Evolutionary conservation across 30 jellyfish, hydroid and myxozoan species (phyloP).

Genomic region (Mastigias papua): DNA sequence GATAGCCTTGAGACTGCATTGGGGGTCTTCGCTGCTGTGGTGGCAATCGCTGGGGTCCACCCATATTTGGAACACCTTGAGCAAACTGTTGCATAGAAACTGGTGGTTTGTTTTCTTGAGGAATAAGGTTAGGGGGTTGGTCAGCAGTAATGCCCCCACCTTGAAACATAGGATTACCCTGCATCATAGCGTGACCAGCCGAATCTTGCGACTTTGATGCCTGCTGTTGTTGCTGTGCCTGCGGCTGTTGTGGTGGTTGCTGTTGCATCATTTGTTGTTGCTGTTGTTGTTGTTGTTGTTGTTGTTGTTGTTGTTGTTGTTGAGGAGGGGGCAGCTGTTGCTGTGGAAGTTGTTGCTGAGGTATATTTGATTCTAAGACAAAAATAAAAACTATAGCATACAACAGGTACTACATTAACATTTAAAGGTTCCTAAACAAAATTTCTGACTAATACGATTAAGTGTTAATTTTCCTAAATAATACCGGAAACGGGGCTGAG

Average conservation of each 20-base stretch:
- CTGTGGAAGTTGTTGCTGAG: conserved; percentile 27
- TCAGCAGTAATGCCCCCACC: conserved; percentile 38
- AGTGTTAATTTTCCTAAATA: no score
- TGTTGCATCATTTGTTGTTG: conserved; percentile 37
- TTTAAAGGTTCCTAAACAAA: no score
- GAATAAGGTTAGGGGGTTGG: conserved; percentile 68
- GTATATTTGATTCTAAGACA: background rate
- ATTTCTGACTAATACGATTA: no score
- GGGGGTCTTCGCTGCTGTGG: conserved; percentile 82
- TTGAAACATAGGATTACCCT: conserved; percentile 50
- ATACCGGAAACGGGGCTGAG: no score
- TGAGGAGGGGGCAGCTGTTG: no score
- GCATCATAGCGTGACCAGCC: conserved; percentile 62
- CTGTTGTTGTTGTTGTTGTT: conserved; percentile 34
- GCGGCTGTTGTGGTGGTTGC: conserved; percentile 46
- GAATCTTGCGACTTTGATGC: conserved; percentile 65
- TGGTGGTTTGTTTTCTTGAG: conserved; percentile 63
- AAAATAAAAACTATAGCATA: no score
- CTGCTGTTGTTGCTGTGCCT: conserved; percentile 60
- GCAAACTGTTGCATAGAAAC: conserved; percentile 50
- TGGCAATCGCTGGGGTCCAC: conserved; percentile 60
- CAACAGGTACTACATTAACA: no score
- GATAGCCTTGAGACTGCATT: conserved; percentile 74
- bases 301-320: conserved; percentile 46
- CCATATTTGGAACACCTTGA: conserved; percentile 57